phyloP scores from a whole-genome alignment of 2,797 vertebrate species.

The Chaetodon trifasciatus region DNA sequence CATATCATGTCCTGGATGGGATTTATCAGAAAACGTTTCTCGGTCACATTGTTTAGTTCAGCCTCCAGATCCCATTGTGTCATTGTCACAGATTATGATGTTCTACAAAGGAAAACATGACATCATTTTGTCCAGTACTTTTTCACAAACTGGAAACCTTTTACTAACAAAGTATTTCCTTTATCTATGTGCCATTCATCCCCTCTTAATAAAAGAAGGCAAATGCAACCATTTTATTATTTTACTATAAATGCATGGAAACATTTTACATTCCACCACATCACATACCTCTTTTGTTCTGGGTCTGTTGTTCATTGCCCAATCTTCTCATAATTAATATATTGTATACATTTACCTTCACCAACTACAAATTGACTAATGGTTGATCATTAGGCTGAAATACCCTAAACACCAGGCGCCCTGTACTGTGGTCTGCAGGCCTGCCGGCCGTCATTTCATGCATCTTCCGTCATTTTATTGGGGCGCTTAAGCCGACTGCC shows the following conservation, averaged over 20 bases:
- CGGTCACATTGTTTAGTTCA: constrained; percentile 1
- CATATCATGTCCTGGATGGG: neutral
- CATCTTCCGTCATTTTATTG: neutral
- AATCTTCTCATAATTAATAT: neutral
- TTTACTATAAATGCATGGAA: neutral
- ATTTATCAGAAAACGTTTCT: constrained; percentile 1
- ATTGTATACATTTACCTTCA: neutral
- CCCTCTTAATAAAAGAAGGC: neutral
- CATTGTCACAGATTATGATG: neutral
- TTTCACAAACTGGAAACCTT: neutral
- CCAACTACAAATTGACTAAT: neutral
- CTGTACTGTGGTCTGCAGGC: neutral
- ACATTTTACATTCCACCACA: neutral
- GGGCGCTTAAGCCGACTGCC: neutral
- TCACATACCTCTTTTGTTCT: neutral
- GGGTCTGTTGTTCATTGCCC: neutral
- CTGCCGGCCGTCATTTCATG: constrained; percentile 3
- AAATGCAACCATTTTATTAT: neutral
- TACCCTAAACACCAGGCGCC: neutral
- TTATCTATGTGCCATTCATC: neutral
- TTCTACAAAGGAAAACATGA: neutral
- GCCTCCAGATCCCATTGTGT: neutral
- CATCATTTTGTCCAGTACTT: neutral
- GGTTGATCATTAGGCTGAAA: neutral
- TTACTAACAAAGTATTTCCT: neutral